These are phyloP conservation scores for Cettia cetti DNA, from an alignment of 2,113 vertebrate genomes.

Conservation along the genomic window DNA sequence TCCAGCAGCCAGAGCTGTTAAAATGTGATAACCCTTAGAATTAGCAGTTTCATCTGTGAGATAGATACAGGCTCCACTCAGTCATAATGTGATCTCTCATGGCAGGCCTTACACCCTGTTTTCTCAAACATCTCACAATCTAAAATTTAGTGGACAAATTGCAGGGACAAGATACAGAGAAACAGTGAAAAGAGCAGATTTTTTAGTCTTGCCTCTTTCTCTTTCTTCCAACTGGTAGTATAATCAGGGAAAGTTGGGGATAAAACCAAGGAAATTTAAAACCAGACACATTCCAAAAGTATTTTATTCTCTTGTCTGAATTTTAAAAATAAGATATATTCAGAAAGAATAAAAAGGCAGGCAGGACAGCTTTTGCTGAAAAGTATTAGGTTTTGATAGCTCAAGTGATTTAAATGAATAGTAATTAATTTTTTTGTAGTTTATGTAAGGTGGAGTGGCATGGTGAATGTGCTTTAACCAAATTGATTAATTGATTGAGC, in stretches of 20 bases:
- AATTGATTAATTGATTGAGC: background rate
- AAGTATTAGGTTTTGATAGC: background rate
- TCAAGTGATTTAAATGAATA: background rate
- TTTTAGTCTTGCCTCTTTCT: background rate
- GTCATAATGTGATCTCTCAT: background rate
- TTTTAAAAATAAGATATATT: background rate
- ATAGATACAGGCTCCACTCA: background rate
- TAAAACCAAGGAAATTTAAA: background rate
- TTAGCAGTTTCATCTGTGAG: background rate
- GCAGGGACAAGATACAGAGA: background rate
- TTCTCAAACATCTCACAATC: background rate
- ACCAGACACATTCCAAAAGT: background rate
- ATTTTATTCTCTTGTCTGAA: background rate
- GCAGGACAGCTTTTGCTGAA: background rate
- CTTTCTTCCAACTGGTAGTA: background rate
- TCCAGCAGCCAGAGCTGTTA: background rate
- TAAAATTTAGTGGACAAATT: background rate
- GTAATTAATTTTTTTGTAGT: background rate
- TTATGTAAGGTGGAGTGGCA: background rate
- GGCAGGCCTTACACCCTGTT: background rate
- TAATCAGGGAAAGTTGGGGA: background rate
- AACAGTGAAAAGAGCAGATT: background rate
- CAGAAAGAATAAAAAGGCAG: background rate
- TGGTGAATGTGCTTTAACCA: background rate
- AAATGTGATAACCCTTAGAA: background rate